Evolutionary conservation across 2,888 invertebrate species (phyloP).

Genomic region (Glaucopsyche alexis): DNA sequence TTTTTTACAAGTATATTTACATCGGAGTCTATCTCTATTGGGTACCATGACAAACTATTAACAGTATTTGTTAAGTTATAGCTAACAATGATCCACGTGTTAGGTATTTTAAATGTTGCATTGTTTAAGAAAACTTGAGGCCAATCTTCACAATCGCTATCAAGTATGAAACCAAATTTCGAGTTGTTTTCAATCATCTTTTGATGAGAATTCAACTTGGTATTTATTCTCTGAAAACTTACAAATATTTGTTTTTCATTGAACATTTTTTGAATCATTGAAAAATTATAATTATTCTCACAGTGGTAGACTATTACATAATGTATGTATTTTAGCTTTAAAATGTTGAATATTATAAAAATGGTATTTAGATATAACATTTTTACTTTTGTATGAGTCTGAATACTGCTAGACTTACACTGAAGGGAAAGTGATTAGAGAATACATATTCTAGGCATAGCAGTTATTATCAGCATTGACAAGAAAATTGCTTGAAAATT

Average conservation of each 20-base stretch:
- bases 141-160: constrained; percentile 59
- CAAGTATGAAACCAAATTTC: constrained; percentile 54
- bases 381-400: constrained; percentile 32
- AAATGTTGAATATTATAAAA: constrained; percentile 50
- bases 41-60: constrained; percentile 52
- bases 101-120: constrained; percentile 46
- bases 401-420: neutral
- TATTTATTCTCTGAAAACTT: constrained; percentile 29
- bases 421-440: neutral
- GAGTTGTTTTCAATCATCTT: no score
- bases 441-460: neutral
- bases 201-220: constrained; percentile 25
- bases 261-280: constrained; percentile 49
- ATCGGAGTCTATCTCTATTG: constrained; percentile 71
- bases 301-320: constrained; percentile 55
- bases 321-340: constrained; percentile 55
- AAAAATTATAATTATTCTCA: constrained; percentile 40
- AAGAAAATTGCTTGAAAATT: constrained; percentile 49
- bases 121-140: constrained; percentile 41
- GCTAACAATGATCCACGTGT: constrained; percentile 62
- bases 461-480: constrained; percentile 41
- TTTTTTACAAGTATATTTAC: constrained; percentile 54
- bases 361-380: constrained; percentile 42
- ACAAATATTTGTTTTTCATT: constrained; percentile 45
- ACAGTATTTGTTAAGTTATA: constrained; percentile 47